Evolutionary conservation across 2,113 vertebrate species (phyloP).

Genomic region (Oncorhynchus gorbuscha): DNA sequence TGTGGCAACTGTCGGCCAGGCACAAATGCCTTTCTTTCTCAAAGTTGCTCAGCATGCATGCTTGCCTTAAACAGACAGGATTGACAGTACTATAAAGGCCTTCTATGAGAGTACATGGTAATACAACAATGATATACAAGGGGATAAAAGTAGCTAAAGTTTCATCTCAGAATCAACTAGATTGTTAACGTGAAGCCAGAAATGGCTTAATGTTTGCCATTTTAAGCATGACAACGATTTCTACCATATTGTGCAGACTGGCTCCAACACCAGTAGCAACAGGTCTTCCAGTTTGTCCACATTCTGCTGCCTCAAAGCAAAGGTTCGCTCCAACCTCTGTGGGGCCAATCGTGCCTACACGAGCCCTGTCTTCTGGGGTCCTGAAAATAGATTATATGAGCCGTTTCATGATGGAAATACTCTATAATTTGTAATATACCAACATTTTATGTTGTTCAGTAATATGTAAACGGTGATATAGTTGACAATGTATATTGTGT

Average conservation of each 20-base stretch:
- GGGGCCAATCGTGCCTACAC: conserved; percentile 64
- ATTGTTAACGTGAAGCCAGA: not conserved
- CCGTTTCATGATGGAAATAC: too few species aligned
- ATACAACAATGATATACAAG: not conserved
- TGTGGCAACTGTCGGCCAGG: too few species aligned
- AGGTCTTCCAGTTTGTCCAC: conserved; percentile 62
- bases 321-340: conserved; percentile 78
- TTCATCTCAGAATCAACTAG: not conserved
- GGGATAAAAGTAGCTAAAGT: not conserved
- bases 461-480: too few species aligned
- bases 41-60: conserved; percentile 56
- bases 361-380: conserved; percentile 79
- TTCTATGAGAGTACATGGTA: not conserved
- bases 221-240: not conserved
- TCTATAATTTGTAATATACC: too few species aligned
- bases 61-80: conserved; percentile 71
- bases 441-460: too few species aligned
- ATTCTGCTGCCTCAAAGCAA: conserved; percentile 87
- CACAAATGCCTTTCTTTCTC: too few species aligned
- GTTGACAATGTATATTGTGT: not conserved
- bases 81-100: not conserved
- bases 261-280: conserved; percentile 79
- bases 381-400: conserved; percentile 58
- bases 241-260: conserved; percentile 82
- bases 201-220: not conserved